Evolutionary conservation across 1,140 invertebrate species (phyloP), one percentile per base, ranked within the genome.

Genomic region (Vollenhovia emeryi): DNA sequence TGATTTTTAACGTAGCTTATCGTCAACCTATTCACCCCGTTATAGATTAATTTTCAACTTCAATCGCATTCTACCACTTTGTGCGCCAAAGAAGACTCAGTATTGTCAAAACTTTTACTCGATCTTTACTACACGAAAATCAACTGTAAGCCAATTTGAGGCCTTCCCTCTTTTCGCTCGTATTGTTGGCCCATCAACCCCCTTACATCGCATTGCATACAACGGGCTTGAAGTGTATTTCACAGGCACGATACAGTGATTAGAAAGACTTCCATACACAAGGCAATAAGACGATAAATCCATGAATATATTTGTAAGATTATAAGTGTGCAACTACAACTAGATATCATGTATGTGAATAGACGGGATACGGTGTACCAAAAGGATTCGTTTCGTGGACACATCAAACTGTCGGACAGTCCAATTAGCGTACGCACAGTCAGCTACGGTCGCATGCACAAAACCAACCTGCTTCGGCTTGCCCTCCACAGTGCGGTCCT

Each of bases 381-480:
- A 71, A 48, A 52, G 13, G 11, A 79, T 64, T 68, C 33, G 9
- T 40, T 11, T 78, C n/a, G 21, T 79, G n/a, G 60, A 52, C 15
- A 57, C 9, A 24, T 40, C 24, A 82, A 40, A 73, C n/a, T 57
- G 24, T 59, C 18, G 6, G n/a, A 45, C 52, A 73, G 36, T 24
- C 18, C 36, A 33, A 57, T 73, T 73, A 73, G 15, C 15, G 1
- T 80, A 43, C 18, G 11, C 30, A n/a, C 24, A 57, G 15, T 24
- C n/a, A 13, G 8, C 24, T n/a, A n/a, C n/a, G n/a, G n/a, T n/a
- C 15, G 30, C 11, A 15, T n/a, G 8, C 11, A 9, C 52, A 40
- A n/a, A 55, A 86, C 90, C 78, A 92, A 97, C 96, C 95, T 99
- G 99, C 95, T 98, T 99, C 1, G 98, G 98, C 95, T 99, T 99